Evolutionary conservation across 2,113 vertebrate genomes (phyloP).

Genomic region (Barbus barbus): DNA sequence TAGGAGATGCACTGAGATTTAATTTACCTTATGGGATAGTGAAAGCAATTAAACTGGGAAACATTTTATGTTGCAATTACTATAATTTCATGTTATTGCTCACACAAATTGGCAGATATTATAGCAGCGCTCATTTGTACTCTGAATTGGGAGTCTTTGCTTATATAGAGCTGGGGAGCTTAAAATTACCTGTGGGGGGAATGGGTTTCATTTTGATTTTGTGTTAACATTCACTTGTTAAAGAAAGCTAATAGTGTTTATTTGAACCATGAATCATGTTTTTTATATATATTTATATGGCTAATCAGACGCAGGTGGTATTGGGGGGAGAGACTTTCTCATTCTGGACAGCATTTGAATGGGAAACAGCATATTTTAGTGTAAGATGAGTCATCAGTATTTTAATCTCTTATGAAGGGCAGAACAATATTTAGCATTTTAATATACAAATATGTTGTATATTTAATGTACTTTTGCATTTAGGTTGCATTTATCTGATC

Average conservation of each 20-base stretch:
- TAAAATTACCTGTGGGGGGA: background rate
- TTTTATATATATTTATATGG: too few species aligned
- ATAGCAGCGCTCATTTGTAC: constrained; percentile 7
- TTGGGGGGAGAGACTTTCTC: too few species aligned
- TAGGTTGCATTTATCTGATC: too few species aligned
- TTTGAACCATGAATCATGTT: background rate
- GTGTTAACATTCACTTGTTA: background rate
- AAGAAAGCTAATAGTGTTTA: background rate
- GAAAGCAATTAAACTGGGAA: constrained; percentile 46
- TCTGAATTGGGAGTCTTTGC: background rate
- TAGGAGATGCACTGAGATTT: constrained; percentile 42
- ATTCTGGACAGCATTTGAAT: too few species aligned
- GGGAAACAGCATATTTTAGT: too few species aligned
- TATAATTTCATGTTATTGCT: constrained; percentile 40
- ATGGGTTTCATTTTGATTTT: background rate
- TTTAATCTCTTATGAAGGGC: too few species aligned
- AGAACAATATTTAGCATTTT: too few species aligned
- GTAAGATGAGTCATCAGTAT: too few species aligned
- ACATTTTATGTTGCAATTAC: constrained; percentile 43
- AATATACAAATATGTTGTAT: too few species aligned
- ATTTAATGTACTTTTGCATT: too few species aligned
- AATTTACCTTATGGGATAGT: constrained; percentile 39
- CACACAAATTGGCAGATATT: constrained; percentile 31
- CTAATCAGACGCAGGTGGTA: too few species aligned
- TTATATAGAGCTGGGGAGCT: background rate